Percentiles rank a stretch among this genome's conserved stretches.
phyloP scores from a whole-genome alignment of 1,140 invertebrate genomes.

The Aricia agestis region DNA sequence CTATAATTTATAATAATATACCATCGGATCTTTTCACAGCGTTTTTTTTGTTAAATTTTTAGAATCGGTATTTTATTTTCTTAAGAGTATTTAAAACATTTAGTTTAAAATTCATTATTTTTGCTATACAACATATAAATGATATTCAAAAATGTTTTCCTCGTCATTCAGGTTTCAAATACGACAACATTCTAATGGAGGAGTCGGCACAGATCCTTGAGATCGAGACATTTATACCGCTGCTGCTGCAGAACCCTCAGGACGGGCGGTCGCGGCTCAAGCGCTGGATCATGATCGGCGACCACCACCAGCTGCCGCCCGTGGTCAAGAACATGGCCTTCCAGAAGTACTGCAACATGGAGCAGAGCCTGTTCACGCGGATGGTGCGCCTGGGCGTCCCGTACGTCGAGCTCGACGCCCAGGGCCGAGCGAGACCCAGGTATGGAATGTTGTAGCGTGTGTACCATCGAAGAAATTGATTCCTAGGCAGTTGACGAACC shows the following conservation, averaged over 20 bases:
- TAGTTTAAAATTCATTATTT: too few relatives aligned
- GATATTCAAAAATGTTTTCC: neutral
- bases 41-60: too few relatives aligned
- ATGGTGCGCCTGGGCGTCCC: slow-evolving; percentile 97
- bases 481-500: too few relatives aligned
- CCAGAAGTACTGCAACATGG: slow-evolving; percentile 99
- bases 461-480: too few relatives aligned
- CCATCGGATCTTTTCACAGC: too few relatives aligned
- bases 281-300: slow-evolving; percentile 99
- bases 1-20: too few relatives aligned
- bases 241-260: slow-evolving; percentile 97
- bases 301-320: slow-evolving; percentile 99
- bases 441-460: slow-evolving; percentile 45
- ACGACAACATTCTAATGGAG: slow-evolving; percentile 99
- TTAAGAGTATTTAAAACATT: too few relatives aligned
- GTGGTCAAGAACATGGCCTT: slow-evolving; percentile 99
- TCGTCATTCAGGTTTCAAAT: slow-evolving; percentile 87
- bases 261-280: slow-evolving; percentile 97
- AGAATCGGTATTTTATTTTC: too few relatives aligned
- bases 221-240: slow-evolving; percentile 99
- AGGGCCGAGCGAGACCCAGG: slow-evolving; percentile 94
- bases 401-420: slow-evolving; percentile 97
- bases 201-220: slow-evolving; percentile 99
- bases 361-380: slow-evolving; percentile 97
- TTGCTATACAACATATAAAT: too few relatives aligned